phyloP scores from a whole-genome alignment of 2,113 vertebrate species.

The Anoplopoma fimbria region DNA sequence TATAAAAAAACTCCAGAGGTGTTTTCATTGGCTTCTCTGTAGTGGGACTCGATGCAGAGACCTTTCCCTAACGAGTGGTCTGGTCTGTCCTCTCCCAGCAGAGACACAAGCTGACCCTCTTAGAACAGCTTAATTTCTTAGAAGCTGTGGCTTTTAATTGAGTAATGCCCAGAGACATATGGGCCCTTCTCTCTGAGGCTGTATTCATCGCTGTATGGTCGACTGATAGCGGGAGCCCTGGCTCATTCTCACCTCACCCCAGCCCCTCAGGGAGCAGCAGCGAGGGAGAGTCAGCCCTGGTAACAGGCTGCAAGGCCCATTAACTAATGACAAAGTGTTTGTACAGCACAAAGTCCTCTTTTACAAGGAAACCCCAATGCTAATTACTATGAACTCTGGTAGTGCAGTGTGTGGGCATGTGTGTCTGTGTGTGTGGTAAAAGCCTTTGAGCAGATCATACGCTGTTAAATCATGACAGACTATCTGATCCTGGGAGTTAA shows the following conservation, averaged over 20 bases:
- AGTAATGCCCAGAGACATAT: conserved; percentile 70
- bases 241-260: conserved; percentile 66
- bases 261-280: conserved; percentile 63
- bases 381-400: conserved; percentile 75
- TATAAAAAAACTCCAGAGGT: neutral
- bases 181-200: conserved; percentile 57
- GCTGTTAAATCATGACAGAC: conserved; percentile 43
- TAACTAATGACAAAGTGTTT: conserved; percentile 79
- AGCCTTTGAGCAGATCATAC: conserved; percentile 48
- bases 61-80: conserved; percentile 21
- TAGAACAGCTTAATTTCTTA: conserved; percentile 52
- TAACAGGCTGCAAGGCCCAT: conserved; percentile 73
- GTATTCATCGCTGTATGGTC: conserved; percentile 64
- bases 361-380: conserved; percentile 68
- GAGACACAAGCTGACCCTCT: conserved; percentile 46
- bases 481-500: conserved; percentile 1
- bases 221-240: conserved; percentile 65
- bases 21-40: neutral
- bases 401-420: conserved; percentile 29
- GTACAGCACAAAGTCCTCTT: conserved; percentile 69
- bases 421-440: conserved; percentile 44
- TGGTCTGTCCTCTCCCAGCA: conserved; percentile 6
- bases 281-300: conserved; percentile 62
- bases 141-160: conserved; percentile 65
- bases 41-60: conserved; percentile 19